Evolutionary conservation across 2,113 vertebrate genomes (phyloP).

Genomic region (Sturnus vulgaris): DNA sequence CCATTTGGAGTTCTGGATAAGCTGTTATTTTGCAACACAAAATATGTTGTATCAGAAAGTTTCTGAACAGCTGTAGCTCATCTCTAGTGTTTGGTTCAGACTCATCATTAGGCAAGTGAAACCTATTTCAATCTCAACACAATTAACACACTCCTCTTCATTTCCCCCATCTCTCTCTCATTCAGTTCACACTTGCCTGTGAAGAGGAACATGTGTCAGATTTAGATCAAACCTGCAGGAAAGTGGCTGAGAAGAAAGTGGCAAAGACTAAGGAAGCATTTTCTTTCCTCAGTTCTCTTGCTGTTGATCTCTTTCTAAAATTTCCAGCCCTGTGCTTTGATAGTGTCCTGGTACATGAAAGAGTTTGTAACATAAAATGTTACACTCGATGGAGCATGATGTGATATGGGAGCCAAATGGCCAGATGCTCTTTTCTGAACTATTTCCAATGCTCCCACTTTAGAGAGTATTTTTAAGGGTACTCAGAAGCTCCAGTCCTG

Average conservation of each 20-base stretch:
- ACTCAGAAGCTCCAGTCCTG: slow-evolving; percentile 3
- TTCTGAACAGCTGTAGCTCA: slow-evolving; percentile 32
- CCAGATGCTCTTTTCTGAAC: slow-evolving; percentile 57
- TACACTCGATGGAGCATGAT: slow-evolving; percentile 30
- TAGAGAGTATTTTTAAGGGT: neutral
- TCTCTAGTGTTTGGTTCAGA: neutral
- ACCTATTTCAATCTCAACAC: neutral
- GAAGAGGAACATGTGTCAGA: neutral
- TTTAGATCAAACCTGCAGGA: neutral
- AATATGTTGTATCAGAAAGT: neutral
- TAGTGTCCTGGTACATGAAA: slow-evolving; percentile 40
- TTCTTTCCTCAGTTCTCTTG: neutral
- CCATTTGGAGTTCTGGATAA: neutral
- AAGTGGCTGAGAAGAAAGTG: neutral
- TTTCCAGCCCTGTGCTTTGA: slow-evolving; percentile 37
- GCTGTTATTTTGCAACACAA: neutral
- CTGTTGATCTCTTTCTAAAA: neutral
- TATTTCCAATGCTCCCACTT: slow-evolving; percentile 43
- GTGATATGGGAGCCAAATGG: slow-evolving; percentile 44
- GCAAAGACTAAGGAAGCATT: neutral
- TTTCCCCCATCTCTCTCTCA: neutral
- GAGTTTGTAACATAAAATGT: slow-evolving; percentile 47
- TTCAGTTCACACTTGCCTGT: neutral
- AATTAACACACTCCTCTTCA: neutral
- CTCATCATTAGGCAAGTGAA: slow-evolving; percentile 1